Evolutionary conservation across 2,113 vertebrate genomes (phyloP), one percentile per base, ranked within the genome.

Genomic region (Callocephalon fimbriatum): DNA sequence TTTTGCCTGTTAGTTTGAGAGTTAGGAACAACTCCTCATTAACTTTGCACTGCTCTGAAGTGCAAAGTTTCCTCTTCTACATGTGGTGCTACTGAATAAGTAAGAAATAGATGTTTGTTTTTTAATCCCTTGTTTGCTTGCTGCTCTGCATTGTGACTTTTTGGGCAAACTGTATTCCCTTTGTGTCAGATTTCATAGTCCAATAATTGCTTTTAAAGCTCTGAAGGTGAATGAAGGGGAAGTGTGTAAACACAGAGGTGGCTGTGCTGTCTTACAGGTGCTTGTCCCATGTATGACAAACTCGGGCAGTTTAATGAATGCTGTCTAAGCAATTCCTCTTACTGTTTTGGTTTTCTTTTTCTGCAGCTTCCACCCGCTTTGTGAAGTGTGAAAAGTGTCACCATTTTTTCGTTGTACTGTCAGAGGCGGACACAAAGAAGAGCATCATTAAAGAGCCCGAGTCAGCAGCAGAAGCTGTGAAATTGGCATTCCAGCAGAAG

Each of bases 321-420:
- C 26, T 86, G 10, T 19, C 86, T 59, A 22, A 90, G 38, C 61
- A 65, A 23, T 81, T 88, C 65, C 38, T 83, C 84, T 92, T 50
- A 79, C 85, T 5, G 4, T n/a, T 68, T 76, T 31, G 31, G 53
- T 91, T 92, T 27, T 62, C 32, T 91, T 80, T 90, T 75, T 86
- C 92, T 94, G 62, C 93, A 99, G 99, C 99, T 93, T 99, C 99
- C 37, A 99, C 99, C 35, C 99, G 99, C 73, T 99, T 99, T 96
- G 99, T 99, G 91, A 99, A 99, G 97, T 99, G 99, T 98, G 99
- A 99, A 84, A 99, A 99, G 97, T 99, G 99, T 97, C 99, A 99
- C 97, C 99, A 99, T 97, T 99, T 99, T 94, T 99, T 99, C n/a
- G 99, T 99, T 97, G 99, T 99, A 42, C 98, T 99, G 31, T 99